phyloP scores from a whole-genome alignment of 2,113 vertebrate species.

The Elephantulus edwardii region DNA sequence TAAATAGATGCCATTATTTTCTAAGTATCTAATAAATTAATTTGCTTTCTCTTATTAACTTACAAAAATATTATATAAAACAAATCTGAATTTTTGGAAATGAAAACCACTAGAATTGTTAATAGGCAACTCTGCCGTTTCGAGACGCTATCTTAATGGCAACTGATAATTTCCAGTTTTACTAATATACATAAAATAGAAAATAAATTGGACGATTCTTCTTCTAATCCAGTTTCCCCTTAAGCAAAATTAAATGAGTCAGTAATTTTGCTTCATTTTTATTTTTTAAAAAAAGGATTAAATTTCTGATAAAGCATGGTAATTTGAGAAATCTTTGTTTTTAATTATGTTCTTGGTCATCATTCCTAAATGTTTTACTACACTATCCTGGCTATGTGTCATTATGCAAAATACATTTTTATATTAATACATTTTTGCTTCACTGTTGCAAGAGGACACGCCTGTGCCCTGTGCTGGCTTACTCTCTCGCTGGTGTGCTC shows the following conservation, averaged over 20 bases:
- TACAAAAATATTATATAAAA: background rate
- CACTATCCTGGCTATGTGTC: background rate
- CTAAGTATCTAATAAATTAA: conserved; percentile 54
- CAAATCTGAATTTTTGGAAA: background rate
- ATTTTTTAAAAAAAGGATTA: background rate
- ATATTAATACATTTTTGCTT: background rate
- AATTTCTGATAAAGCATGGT: conserved; percentile 35
- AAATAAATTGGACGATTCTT: conserved; percentile 25
- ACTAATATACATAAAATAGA: background rate
- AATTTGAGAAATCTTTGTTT: conserved; percentile 29
- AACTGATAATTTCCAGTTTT: background rate
- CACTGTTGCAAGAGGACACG: background rate
- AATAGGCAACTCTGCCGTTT: conserved; percentile 1
- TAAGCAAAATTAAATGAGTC: conserved; percentile 17
- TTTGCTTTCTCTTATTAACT: conserved; percentile 47
- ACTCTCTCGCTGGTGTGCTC: too few relatives aligned
- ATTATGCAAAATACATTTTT: conserved; percentile 32
- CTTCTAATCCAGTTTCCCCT: background rate
- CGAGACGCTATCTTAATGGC: background rate
- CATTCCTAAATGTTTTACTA: background rate
- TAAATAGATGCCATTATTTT: conserved; percentile 58
- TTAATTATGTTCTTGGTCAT: conserved; percentile 44
- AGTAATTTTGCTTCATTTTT: conserved; percentile 5
- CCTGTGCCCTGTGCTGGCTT: background rate
- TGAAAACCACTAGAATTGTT: background rate